These are phyloP conservation scores for Drosophila gunungcola DNA, from an alignment of 1,140 invertebrate genomes.

Conservation along the genomic window DNA sequence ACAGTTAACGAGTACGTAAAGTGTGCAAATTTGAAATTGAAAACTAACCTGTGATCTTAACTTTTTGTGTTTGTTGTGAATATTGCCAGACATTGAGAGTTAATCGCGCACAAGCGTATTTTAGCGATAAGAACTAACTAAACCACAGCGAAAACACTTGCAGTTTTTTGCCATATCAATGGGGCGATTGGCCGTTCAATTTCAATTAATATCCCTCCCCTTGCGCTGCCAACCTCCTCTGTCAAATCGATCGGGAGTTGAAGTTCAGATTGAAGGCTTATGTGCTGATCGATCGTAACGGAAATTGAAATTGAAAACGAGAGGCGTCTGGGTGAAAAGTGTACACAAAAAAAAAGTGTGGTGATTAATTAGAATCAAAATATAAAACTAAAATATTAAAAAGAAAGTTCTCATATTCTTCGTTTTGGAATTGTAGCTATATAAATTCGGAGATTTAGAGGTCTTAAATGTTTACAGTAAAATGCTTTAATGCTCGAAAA, in stretches of 20 bases:
- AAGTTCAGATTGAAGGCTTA: constrained; percentile 12
- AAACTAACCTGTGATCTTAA: constrained; percentile 9
- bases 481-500: too few species aligned
- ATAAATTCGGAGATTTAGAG: too few species aligned
- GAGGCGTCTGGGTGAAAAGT: constrained; percentile 3
- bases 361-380: neutral
- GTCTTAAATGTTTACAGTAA: too few species aligned
- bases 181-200: constrained; percentile 17
- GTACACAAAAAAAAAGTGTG: neutral
- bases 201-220: constrained; percentile 23
- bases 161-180: constrained; percentile 22
- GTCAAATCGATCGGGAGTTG: constrained; percentile 5
- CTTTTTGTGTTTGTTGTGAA: constrained; percentile 6
- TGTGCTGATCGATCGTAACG: constrained; percentile 27
- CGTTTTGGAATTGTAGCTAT: too few species aligned
- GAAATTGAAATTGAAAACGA: constrained; percentile 13
- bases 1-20: constrained; percentile 20
- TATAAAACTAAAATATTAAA: neutral
- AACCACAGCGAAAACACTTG: constrained; percentile 10
- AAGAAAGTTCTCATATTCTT: neutral
- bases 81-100: constrained; percentile 10
- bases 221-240: neutral
- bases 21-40: constrained; percentile 15
- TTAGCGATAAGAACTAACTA: constrained; percentile 32
- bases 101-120: constrained; percentile 13